Evolutionary conservation across 2,797 vertebrate species (phyloP), one percentile per base, ranked within the genome.

Genomic region (Simalia tracyae): DNA sequence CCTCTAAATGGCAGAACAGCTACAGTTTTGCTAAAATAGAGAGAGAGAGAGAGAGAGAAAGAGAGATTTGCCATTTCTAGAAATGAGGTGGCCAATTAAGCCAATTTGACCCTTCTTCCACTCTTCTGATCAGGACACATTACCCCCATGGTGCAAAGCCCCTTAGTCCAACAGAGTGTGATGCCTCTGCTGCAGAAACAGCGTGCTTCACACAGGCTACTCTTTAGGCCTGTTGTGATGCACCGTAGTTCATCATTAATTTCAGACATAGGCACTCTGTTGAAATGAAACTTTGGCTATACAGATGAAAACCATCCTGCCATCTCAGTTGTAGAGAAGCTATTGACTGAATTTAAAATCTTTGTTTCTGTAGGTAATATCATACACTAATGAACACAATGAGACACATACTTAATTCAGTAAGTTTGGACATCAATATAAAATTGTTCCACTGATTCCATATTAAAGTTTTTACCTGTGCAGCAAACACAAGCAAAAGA

Each of bases 341-440:
- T 94, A 57, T 66, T 36, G 95, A 86, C 15, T 94, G 93, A 95
- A 94, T 87, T 24, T 94, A 93, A 26, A 5, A 89, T 91, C 88
- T 94, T 93, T 81, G 88, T 95, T 95, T 91, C 88, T 91, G 84
- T 90, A 7, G 24, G 94, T 92, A 95, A 92, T 92, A 86, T 31
- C 91, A 93, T 88, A 59, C 95, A 95, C 72, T 96, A 94, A 88
- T 95, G 93, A 95, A 92, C 2, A 91, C 5, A 93, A 84, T 91
- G 95, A 76, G 93, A 12, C 14, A 19, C 19, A n/a, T 42, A n/a
- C 42, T 61, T n/a, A 61, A 76, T 56, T 81, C 36, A 81, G 36
- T 81, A 46, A 14, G 1, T 46, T 46, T 57, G 15, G n/a, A 50
- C 57, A 88, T 24, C 28, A 19, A 28, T 63, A 1, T 81, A 17